phyloP scores from a whole-genome alignment of 2,888 invertebrate genomes.

The Horisme vitalbata region DNA sequence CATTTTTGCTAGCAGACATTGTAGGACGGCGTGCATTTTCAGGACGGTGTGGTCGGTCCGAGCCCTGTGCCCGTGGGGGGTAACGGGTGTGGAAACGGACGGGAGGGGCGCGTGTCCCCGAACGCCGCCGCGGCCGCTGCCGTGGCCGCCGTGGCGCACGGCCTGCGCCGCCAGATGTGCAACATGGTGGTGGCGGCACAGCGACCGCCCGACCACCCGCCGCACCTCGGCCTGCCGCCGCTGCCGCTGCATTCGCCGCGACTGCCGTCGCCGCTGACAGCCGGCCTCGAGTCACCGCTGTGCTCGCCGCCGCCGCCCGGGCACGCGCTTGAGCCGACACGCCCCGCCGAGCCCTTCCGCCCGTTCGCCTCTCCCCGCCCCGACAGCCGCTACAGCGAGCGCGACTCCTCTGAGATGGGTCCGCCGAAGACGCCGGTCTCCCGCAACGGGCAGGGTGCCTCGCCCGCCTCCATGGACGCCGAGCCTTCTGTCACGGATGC shows the following conservation, averaged over 20 bases:
- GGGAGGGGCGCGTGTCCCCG: conserved; percentile 79
- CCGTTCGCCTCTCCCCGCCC: conserved; percentile 83
- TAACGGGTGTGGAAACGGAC: conserved; percentile 80
- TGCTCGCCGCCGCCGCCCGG: conserved; percentile 85
- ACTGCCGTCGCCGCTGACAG: conserved; percentile 80
- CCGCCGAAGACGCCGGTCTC: conserved; percentile 67
- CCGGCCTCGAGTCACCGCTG: conserved; percentile 84
- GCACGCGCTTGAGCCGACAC: conserved; percentile 85
- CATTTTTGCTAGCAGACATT: no score
- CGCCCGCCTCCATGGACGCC: conserved; percentile 80
- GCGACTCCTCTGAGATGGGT: conserved; percentile 80
- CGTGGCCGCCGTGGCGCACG: conserved; percentile 93
- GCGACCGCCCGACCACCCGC: conserved; percentile 68
- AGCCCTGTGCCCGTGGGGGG: conserved; percentile 75
- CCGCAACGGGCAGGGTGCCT: conserved; percentile 72
- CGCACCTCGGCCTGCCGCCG: conserved; percentile 75
- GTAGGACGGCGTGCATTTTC: conserved; percentile 58
- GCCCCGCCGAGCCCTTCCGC: conserved; percentile 78
- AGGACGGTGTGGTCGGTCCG: conserved; percentile 82
- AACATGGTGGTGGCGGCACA: conserved; percentile 87
- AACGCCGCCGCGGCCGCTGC: conserved; percentile 91
- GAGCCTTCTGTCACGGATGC: conserved; percentile 79
- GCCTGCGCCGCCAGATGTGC: conserved; percentile 93
- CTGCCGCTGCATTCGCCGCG: conserved; percentile 70
- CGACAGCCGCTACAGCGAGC: conserved; percentile 86